Base-by-base conservation (phyloP, 1,140 invertebrate species). In the Drosophila yakuba region DNA sequence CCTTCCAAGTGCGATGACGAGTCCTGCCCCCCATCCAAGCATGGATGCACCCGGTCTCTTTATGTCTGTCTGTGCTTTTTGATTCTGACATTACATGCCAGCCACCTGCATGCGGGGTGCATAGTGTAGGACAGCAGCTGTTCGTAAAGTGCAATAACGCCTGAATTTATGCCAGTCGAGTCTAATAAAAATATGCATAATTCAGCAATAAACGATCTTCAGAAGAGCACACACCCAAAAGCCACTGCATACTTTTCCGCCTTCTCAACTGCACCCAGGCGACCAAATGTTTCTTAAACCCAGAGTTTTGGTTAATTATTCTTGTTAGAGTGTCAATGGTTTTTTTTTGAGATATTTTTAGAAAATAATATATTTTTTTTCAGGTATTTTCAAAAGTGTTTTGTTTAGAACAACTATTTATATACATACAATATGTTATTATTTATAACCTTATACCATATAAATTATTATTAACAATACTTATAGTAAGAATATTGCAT, bases 181-280 rank as follows among this genome's bases (percentile, higher is more conserved):
- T 71, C 84, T 80, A 88, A 88, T 89, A 88, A 88, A 88, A 88
- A 89, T 88, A 88, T 88, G 84, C 84, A 88, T 88, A 88, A 84
- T 88, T 89, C 80, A 64, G 80, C 84, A 71, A 89, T 88, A 88
- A 89, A 88, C 84, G 84, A 88, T 89, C 79, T 89, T 89, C 80
- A 89, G 80, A 71, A 88, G 83, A 43, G 62, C 59, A 44, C 45
- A 75, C 38, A 64, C 44, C 52, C 59, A 32, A 63, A 36, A 52
- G 60, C 47, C 41, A 4, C 17, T 54, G 50, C 60, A 59, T 62
- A 38, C 54, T 82, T 63, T 74, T 50, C 48, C 44, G 57, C 64
- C 64, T 55, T 50, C 64, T 60, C 48, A 72, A 45, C 72, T 64
- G 63, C 58, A 43, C 41, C 71, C 83, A 88, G 78, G 66, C 82